Base-by-base conservation (phyloP, 1,140 invertebrate species). In the Galendromus occidentalis region DNA sequence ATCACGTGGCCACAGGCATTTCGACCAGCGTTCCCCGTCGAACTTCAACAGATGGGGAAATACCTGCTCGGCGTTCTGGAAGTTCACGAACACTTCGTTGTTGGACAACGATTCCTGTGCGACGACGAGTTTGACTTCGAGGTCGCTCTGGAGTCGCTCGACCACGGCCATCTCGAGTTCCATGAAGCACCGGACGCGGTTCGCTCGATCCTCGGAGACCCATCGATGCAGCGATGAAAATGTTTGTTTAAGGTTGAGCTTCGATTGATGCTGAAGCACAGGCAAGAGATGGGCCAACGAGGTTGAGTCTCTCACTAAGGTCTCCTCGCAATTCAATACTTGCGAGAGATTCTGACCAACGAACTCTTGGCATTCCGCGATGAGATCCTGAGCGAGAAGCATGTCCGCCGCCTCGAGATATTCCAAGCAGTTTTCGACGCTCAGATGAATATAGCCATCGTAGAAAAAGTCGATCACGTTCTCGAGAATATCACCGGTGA, bases 391-490 rank as follows among this genome's bases (percentile, higher is more conserved):
- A 1, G 51, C 51, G 17, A 59, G 51, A 17, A 59, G 51, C 51
- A 59, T 59, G 51, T 59, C 51, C 51, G 51, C 51, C 22, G 20
- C 33, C 51, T 59, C 51, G 12, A 59, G 51, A 9, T 29, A 33
- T 25, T 59, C 51, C 14, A 59, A 22, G 25, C 51, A 20, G 9
- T 59, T 59, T 6, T 59, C 22, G 14, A 59, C 51, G 14, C 51
- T 25, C 25, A 59, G 51, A 0, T 59, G 25, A 22, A 59, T 59
- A 22, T 12, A 59, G 20, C 51, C 51, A 25, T 59, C 51, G 20
- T 59, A 59, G 51, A 59, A 59, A 33, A 59, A 59, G 33, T 59
- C 51, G 33, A 59, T 1, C 14, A 59, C 51, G 17, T 25, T 25
- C 25, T 25, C 25, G 14, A 59, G 51, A 6, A 59, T 33, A 14